Evolutionary conservation across 2,113 vertebrate species (phyloP), one percentile per base, ranked within the genome.

Genomic region (Meriones unguiculatus): DNA sequence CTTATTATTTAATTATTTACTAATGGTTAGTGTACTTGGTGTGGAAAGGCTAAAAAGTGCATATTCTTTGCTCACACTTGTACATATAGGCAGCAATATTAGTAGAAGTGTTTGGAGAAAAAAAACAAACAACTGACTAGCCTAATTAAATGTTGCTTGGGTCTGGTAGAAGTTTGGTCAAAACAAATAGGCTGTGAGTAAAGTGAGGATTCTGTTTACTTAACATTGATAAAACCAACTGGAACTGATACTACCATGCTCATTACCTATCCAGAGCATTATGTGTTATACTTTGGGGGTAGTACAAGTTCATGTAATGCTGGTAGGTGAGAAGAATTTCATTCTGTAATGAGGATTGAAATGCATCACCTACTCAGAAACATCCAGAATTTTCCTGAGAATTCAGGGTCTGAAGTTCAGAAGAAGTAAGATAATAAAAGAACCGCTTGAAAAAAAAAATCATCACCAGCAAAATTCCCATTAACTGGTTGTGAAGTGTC

Each of bases 1-100:
- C 97, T 84, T 97, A 98, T 97, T 98, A 96, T 97, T 97, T 97
- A 98, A 97, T 98, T 97, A 97, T 96, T 94, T 97, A 95, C 97
- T 98, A 97, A 93, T 97, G 97, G 70, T 96, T 97, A 95, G 93
- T 97, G 96, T 96, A 93, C 91, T 97, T 75, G 72, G 91, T 97
- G 94, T 97, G 98, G 76, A 80, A 95, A 96, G 91, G 85, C 81
- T 96, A 75, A 77, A 72, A 59, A 89, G 84, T 81, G 38, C 82
- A 84, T 70, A 78, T 41, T 96, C 59, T 90, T 94, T 90, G 76
- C 46, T 96, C 94, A 98, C 94, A 97, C 94, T 88, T 97, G 92
- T 97, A 97, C 96, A 95, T 97, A 87, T 41, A 93, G 95, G 72
- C 90, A 96, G 92, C 87, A 91, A 35, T 96, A 81, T 95, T 95